Base-by-base conservation (phyloP, 2,797 vertebrate genomes). In the Anableps anableps region DNA sequence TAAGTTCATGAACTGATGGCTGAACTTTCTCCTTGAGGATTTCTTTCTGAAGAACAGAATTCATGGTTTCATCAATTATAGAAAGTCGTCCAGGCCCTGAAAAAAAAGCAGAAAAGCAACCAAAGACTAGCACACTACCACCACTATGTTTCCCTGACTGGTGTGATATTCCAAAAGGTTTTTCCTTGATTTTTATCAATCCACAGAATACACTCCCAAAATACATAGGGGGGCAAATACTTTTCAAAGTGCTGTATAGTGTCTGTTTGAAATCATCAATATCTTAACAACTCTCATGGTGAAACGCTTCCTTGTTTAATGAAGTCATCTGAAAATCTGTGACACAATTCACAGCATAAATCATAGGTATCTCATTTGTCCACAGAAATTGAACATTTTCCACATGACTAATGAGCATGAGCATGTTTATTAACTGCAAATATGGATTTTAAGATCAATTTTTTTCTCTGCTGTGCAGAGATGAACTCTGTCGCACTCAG, bases 341-440 rank as follows among this genome's bases (percentile, higher is more conserved):
- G 21, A 11, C 60, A 47, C 74, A 62, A 34, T 45, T 76, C 14
- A 23, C 75, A 64, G 31, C 75, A 76, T 76, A 48, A 76, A 76
- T 76, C 43, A 47, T 31, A 8, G 41, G 4, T 38, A 62, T 76
- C 74, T 75, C 58, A 76, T 76, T 64, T 76, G 75, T 48, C 45
- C 58, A 62, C 74, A 13, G 9, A 77, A 7, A 77, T 66, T 77
- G 58, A 76, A 62, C 64, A 48, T 62, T 64, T 76, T 64, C 58
- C 1, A 0, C 43, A 48, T 76, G 75, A 76, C 34, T 76, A 64
- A 76, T 76, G 75, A 50, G 31, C 29, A 48, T 26, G 58, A 34
- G 55, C 75, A 60, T 64, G 75, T 64, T 76, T 76, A 55, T 76
- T 76, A 76, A 62, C 75, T 66, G 31, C 58, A 64, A 64, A 76